These are phyloP conservation scores for Eptatretus burgeri DNA, from an alignment of 2,113 vertebrate species.

Conservation along the genomic window DNA sequence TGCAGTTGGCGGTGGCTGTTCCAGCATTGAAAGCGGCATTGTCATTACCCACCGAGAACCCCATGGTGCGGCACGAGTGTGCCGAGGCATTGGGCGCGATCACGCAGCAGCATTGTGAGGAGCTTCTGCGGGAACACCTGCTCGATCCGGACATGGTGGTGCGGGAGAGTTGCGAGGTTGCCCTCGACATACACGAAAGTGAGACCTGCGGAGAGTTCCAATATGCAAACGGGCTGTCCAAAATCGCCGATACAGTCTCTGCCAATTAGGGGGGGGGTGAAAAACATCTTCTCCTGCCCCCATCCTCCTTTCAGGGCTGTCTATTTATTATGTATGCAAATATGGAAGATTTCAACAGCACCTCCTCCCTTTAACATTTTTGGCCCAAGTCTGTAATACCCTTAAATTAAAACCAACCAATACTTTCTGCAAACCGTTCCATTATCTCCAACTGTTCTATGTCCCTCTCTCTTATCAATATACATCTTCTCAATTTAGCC, in stretches of 20 bases:
- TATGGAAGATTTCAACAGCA: too few species aligned
- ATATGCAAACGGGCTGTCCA: slow-evolving; percentile 37
- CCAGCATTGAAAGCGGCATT: slow-evolving; percentile 26
- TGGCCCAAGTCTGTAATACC: too few species aligned
- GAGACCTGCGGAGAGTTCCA: slow-evolving; percentile 39
- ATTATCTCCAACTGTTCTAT: too few species aligned
- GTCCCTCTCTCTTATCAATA: too few species aligned
- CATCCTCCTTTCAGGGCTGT: too few species aligned
- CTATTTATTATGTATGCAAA: too few species aligned
- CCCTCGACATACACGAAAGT: slow-evolving; percentile 53
- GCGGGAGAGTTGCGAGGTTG: slow-evolving; percentile 74
- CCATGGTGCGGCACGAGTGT: slow-evolving; percentile 81
- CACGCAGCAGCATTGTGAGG: slow-evolving; percentile 37
- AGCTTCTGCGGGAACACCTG: slow-evolving; percentile 21
- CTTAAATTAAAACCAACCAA: too few species aligned
- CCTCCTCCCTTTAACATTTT: too few species aligned
- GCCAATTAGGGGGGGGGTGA: too few species aligned
- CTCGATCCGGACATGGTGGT: slow-evolving; percentile 40
- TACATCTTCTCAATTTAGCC: too few species aligned
- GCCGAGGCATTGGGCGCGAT: slow-evolving; percentile 74
- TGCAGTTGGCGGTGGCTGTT: slow-evolving; percentile 42
- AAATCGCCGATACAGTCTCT: slow-evolving; percentile 8
- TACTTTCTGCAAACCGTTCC: too few species aligned
- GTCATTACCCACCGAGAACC: slow-evolving; percentile 20
- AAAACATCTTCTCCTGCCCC: too few species aligned